Base-by-base conservation (phyloP, 2,888 invertebrate genomes). In the Microchrysa polita region DNA sequence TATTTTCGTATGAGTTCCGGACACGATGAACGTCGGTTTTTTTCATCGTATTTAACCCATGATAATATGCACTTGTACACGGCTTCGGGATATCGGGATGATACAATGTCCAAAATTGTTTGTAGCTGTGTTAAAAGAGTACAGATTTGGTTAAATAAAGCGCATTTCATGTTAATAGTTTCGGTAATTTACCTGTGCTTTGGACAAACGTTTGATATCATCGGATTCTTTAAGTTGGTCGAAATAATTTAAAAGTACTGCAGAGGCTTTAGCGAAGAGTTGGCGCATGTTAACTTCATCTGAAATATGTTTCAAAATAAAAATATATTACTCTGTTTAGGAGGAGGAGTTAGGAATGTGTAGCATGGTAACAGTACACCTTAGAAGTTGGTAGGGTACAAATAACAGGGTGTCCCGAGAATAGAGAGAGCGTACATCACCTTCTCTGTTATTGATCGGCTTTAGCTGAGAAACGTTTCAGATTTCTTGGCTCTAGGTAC, bases 181-280 rank as follows among this genome's bases (percentile, higher is more conserved):
- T 27, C 48, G 48, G n/a, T n/a, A n/a, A 48, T 5, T 60, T 27
- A 60, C 60, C 60, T 60, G 60, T 14, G 12, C 27, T 23, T n/a
- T 27, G 12, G 27, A 14, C n/a, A 60, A 20, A n/a, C 27, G 60
- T 14, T 60, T 23, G 22, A 60, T 34, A 5, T 60, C 60, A 34
- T 34, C n/a, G 7, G 60, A 60, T 2, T 34, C 14, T 12, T 16
- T 23, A 27, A 60, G 2, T 16, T 34, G n/a, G 4, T 23, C 9
- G 27, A 60, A 60, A 27, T 27, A 9, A 5, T 16, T 23, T 60
- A 34, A 12, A 27, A 60, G 1, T 5, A 16, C 14, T 18, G 14
- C 22, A 5, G 55, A n/a, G 2, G 55, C 55, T 55, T n/a, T 55
- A 2, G 14, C 18, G 20, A 18, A 20, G 2, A 55, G 18, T 4